phyloP scores from a whole-genome alignment of 2,113 vertebrate genomes.

The Danionella cerebrum region DNA sequence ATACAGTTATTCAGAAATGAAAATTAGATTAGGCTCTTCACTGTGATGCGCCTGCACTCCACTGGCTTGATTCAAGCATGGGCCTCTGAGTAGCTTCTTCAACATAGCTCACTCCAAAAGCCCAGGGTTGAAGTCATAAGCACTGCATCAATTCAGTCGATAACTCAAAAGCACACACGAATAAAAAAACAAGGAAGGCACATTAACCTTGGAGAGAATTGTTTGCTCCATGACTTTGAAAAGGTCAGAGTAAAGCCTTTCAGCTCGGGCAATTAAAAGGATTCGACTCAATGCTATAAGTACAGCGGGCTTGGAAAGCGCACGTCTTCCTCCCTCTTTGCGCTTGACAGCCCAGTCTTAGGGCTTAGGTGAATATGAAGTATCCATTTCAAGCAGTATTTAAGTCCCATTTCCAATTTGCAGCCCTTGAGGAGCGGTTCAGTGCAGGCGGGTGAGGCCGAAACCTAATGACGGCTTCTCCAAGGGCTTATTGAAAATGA shows the following conservation, averaged over 20 bases:
- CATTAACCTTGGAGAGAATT: constrained; percentile 45
- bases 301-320: constrained; percentile 40
- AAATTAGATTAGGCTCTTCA: constrained; percentile 32
- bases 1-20: constrained; percentile 20
- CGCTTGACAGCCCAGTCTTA: constrained; percentile 32
- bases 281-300: constrained; percentile 38
- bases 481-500: constrained; percentile 61
- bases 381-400: constrained; percentile 60
- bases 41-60: constrained; percentile 19
- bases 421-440: constrained; percentile 55
- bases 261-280: constrained; percentile 57
- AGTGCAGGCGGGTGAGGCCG: constrained; percentile 52
- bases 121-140: constrained; percentile 11
- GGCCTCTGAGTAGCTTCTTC: constrained; percentile 13
- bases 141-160: constrained; percentile 8
- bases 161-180: constrained; percentile 14
- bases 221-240: constrained; percentile 59
- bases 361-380: constrained; percentile 58
- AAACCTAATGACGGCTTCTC: constrained; percentile 62
- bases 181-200: constrained; percentile 36
- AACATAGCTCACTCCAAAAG: constrained; percentile 18
- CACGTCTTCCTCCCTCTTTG: constrained; percentile 40
- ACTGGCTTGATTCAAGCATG: constrained; percentile 16
- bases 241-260: constrained; percentile 60
- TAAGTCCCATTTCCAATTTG: constrained; percentile 67